A percentile compares a stretch with the other conserved stretches of the same genome.
Conservation (phyloP, 1,140 invertebrate species). For the Drosophila jambulina region DNA sequence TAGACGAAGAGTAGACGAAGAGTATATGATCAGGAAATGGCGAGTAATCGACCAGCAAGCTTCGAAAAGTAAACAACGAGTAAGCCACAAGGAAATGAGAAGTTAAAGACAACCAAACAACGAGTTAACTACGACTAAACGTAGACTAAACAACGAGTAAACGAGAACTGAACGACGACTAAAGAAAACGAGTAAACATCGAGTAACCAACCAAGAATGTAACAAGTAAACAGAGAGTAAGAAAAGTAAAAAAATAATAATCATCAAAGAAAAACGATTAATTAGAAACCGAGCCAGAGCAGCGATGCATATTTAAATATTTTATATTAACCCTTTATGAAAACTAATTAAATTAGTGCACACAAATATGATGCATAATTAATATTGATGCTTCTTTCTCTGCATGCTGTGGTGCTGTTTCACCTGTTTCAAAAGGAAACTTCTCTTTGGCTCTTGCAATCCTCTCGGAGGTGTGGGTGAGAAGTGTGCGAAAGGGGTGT, state of each 20-base stretch:
- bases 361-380: background rate
- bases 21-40: too few species aligned
- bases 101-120: background rate
- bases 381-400: background rate
- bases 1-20: too few species aligned
- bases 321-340: background rate
- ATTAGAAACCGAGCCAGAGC: background rate
- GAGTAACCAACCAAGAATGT: too few species aligned
- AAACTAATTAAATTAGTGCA: background rate
- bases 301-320: too few species aligned
- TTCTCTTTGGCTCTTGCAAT: constrained; percentile 16
- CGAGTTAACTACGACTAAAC: background rate
- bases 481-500: background rate
- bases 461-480: background rate
- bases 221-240: too few species aligned
- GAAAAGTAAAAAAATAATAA: too few species aligned
- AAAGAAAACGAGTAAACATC: too few species aligned
- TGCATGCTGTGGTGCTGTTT: background rate
- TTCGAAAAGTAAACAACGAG: background rate
- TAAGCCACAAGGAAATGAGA: background rate
- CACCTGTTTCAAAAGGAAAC: constrained; percentile 41
- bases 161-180: too few species aligned
- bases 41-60: too few species aligned
- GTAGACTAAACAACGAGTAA: too few species aligned
- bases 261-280: too few species aligned